Conservation (phyloP, 2,113 vertebrate genomes). For the Hippopotamus amphibius region DNA sequence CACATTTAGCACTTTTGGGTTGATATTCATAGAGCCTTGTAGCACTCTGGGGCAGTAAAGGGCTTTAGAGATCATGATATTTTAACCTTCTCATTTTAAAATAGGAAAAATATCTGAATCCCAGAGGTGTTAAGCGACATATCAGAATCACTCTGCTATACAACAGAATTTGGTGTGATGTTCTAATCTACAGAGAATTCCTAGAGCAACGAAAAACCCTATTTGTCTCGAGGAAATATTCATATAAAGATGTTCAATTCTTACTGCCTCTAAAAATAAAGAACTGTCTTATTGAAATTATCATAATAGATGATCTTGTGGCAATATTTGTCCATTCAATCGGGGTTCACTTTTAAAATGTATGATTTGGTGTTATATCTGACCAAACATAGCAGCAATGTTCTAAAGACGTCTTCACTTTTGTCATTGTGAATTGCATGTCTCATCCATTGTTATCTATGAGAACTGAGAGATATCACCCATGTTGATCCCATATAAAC, state of each 20-base stretch:
- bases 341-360: not conserved
- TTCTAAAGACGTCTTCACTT: not conserved
- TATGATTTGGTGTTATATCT: not conserved
- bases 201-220: not conserved
- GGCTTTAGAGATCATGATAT: not conserved
- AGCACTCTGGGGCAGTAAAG: not conserved
- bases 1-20: not conserved
- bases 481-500: not conserved
- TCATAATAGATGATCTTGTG: not conserved
- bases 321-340: not conserved
- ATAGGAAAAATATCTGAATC: not conserved
- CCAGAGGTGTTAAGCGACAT: not conserved
- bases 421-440: not conserved
- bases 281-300: not conserved
- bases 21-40: not conserved
- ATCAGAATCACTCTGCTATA: not conserved
- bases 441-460: not conserved
- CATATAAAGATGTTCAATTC: conserved; percentile 18
- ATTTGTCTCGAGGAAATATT: not conserved
- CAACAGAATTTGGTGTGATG: not conserved
- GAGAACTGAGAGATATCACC: not conserved
- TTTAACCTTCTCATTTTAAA: conserved; percentile 2
- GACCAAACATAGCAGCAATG: not conserved
- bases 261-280: not conserved
- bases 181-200: conserved; percentile 33